These are phyloP conservation scores for Exaiptasia diaphana DNA, from an alignment of 64 coral and sea anemone genomes.

Conservation along the genomic window DNA sequence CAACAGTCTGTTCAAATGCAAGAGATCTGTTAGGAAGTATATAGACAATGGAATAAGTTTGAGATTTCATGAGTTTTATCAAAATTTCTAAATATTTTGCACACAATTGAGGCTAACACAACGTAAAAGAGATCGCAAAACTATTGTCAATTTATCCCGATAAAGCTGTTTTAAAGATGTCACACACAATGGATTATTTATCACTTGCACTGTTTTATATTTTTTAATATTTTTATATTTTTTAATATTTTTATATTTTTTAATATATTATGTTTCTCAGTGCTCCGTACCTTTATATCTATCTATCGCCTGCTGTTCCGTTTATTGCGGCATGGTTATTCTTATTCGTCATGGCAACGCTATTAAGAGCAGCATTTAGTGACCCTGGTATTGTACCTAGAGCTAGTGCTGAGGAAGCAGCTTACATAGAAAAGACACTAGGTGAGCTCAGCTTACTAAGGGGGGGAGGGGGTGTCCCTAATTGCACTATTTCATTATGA, in stretches of 20 bases:
- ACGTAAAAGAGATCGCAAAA: too few species aligned
- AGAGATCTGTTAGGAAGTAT: too few species aligned
- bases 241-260: neutral
- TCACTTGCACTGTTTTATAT: too few species aligned
- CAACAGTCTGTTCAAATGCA: too few species aligned
- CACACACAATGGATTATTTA: too few species aligned
- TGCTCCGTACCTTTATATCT: conserved; percentile 51
- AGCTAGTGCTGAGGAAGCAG: conserved; percentile 79
- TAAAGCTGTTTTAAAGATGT: too few species aligned
- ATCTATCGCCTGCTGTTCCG: conserved; percentile 71
- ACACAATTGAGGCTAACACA: too few species aligned
- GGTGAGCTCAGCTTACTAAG: conserved; percentile 47
- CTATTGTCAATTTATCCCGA: too few species aligned
- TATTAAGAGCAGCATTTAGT: conserved; percentile 85
- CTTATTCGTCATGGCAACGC: conserved; percentile 79
- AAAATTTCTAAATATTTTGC: too few species aligned
- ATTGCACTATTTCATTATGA: neutral
- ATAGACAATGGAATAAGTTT: too few species aligned
- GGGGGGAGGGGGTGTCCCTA: neutral
- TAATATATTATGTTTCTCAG: conserved; percentile 30
- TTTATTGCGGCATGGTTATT: conserved; percentile 92
- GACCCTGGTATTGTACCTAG: conserved; percentile 93
- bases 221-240: too few species aligned
- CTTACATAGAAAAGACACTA: conserved; percentile 83
- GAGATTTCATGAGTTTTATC: too few species aligned